These are phyloP conservation scores for Notarius quadriscutis DNA, from an alignment of 2,113 vertebrate genomes.

Conservation along the genomic window DNA sequence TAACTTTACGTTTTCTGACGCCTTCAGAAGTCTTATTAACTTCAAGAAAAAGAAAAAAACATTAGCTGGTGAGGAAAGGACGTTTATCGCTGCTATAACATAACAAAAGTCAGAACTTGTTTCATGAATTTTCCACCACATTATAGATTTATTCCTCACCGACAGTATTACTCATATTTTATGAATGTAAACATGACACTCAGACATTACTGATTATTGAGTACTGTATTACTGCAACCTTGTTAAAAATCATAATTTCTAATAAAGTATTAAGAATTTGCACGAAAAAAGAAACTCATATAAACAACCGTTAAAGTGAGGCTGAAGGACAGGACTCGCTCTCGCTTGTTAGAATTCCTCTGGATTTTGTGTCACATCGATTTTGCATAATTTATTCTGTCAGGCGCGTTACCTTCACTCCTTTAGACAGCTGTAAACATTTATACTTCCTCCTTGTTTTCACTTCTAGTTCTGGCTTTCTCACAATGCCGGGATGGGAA, in stretches of 20 bases:
- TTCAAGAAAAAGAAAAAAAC: too few relatives aligned
- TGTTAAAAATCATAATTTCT: background rate
- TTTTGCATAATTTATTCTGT: constrained; percentile 32
- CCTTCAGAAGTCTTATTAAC: too few relatives aligned
- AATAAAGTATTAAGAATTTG: background rate
- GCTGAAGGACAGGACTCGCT: background rate
- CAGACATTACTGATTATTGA: background rate
- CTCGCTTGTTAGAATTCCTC: background rate
- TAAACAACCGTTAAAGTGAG: background rate
- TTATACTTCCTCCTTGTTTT: background rate
- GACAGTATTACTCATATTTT: background rate
- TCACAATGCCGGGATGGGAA: background rate
- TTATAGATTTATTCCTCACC: background rate
- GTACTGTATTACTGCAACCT: background rate
- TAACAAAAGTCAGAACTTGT: background rate
- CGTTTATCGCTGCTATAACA: background rate
- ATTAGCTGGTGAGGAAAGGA: too few relatives aligned
- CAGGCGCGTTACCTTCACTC: background rate
- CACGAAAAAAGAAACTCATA: background rate
- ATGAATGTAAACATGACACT: background rate
- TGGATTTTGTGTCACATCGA: background rate
- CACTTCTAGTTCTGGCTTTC: background rate
- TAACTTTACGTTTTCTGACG: too few relatives aligned
- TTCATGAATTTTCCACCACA: background rate
- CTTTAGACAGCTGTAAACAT: background rate